Conservation (phyloP, 2,888 invertebrate genomes). For the Pasiphila rectangulata region DNA sequence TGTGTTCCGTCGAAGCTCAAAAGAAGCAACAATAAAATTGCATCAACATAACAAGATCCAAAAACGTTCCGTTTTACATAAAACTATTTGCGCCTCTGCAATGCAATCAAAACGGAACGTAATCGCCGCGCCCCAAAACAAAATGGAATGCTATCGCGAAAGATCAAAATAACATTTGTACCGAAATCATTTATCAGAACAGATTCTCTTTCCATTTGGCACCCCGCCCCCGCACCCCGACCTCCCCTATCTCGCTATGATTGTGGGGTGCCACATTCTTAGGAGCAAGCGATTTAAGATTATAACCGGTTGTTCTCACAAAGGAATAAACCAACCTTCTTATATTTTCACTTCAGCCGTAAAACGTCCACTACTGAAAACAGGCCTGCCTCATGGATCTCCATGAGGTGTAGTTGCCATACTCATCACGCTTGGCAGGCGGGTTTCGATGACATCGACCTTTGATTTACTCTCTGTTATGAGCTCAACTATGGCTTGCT, state of each 20-base stretch:
- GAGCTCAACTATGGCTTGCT: no score
- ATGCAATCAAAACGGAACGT: constrained; percentile 39
- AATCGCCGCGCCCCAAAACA: constrained; percentile 63
- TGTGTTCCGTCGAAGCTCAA: not conserved
- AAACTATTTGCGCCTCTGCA: constrained; percentile 24
- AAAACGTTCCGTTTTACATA: constrained; percentile 18
- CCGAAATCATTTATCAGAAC: constrained; percentile 75
- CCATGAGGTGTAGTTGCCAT: no score
- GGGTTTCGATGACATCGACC: no score
- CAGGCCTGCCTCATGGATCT: no score
- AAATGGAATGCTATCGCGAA: constrained; percentile 63
- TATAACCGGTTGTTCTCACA: no score
- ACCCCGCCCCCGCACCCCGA: constrained; percentile 38
- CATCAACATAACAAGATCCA: constrained; percentile 2
- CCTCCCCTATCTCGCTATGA: constrained; percentile 36
- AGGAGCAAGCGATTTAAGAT: constrained; percentile 12
- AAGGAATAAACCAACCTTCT: no score
- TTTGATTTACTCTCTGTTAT: no score
- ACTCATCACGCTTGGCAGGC: no score
- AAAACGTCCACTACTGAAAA: no score
- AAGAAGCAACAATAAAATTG: not conserved
- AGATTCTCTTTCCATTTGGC: constrained; percentile 74
- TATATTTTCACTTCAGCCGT: no score
- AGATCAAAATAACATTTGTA: constrained; percentile 78
- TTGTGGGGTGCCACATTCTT: constrained; percentile 18